These are phyloP conservation scores for Mylabris phalerata DNA, from an alignment of 1,140 invertebrate genomes.

Conservation along the genomic window DNA sequence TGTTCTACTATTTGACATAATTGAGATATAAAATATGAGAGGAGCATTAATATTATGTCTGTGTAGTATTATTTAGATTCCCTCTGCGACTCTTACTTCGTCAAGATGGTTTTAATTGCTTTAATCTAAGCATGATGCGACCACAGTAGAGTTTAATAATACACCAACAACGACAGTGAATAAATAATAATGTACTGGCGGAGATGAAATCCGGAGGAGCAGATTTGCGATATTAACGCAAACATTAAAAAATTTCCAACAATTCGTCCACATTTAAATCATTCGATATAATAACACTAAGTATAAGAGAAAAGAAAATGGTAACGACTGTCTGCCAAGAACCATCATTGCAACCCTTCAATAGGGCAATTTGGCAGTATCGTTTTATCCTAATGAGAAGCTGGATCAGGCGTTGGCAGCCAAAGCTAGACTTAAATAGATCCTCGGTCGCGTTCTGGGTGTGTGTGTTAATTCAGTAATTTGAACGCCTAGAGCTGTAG, in stretches of 20 bases:
- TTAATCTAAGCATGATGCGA: slow-evolving; percentile 15
- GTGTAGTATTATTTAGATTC: slow-evolving; percentile 16
- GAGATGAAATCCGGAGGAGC: too few relatives aligned
- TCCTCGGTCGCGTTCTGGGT: background rate
- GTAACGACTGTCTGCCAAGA: too few relatives aligned
- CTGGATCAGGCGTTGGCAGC: background rate
- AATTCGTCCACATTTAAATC: too few relatives aligned
- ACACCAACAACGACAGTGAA: background rate
- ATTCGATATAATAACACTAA: too few relatives aligned
- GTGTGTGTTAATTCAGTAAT: slow-evolving; percentile 9
- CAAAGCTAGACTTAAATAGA: slow-evolving; percentile 3
- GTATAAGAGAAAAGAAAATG: too few relatives aligned
- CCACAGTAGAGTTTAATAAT: slow-evolving; percentile 15
- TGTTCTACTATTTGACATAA: too few relatives aligned
- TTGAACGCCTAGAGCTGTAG: slow-evolving; percentile 9
- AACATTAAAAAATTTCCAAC: too few relatives aligned
- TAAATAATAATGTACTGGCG: slow-evolving; percentile 6
- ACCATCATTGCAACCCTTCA: background rate
- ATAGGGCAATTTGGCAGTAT: slow-evolving; percentile 5
- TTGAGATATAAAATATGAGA: too few relatives aligned
- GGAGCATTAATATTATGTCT: background rate
- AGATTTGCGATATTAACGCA: too few relatives aligned
- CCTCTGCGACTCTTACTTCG: slow-evolving; percentile 17
- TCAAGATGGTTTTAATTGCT: slow-evolving; percentile 19
- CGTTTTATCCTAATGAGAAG: slow-evolving; percentile 2